These are phyloP conservation scores for Tyto alba DNA, from an alignment of 2,113 vertebrate species.

Conservation along the genomic window DNA sequence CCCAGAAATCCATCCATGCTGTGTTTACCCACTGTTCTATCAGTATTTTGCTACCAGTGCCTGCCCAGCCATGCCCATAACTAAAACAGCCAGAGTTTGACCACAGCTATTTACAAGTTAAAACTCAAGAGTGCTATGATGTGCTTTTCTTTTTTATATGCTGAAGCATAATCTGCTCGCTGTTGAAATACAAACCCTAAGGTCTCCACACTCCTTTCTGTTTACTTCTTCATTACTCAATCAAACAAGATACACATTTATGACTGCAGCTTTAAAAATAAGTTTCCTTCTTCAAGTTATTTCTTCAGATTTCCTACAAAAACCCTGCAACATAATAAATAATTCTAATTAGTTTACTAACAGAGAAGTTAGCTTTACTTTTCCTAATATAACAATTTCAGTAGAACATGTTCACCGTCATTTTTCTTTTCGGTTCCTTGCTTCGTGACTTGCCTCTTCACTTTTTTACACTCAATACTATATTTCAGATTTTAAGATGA, in stretches of 20 bases:
- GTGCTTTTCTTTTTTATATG: not conserved
- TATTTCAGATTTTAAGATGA: not conserved
- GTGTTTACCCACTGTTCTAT: no score
- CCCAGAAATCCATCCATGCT: not conserved
- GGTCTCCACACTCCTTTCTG: not conserved
- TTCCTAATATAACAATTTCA: not conserved
- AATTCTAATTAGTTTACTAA: not conserved
- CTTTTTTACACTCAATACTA: not conserved
- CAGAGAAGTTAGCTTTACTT: not conserved
- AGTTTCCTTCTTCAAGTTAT: not conserved
- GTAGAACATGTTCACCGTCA: not conserved
- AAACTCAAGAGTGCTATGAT: rapidly evolving
- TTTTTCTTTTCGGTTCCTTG: not conserved
- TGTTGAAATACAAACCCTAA: not conserved
- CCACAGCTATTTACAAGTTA: no score
- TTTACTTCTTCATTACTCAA: not conserved
- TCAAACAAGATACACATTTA: not conserved
- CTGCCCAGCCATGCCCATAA: not conserved
- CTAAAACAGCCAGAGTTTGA: no score
- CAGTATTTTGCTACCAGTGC: not conserved
- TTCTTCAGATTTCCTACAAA: not conserved
- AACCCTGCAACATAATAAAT: not conserved
- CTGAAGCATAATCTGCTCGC: not conserved
- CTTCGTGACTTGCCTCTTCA: not conserved
- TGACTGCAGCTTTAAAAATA: not conserved